These are phyloP conservation scores for Pammene aurita DNA, from an alignment of 2,888 invertebrate species.

Conservation along the genomic window DNA sequence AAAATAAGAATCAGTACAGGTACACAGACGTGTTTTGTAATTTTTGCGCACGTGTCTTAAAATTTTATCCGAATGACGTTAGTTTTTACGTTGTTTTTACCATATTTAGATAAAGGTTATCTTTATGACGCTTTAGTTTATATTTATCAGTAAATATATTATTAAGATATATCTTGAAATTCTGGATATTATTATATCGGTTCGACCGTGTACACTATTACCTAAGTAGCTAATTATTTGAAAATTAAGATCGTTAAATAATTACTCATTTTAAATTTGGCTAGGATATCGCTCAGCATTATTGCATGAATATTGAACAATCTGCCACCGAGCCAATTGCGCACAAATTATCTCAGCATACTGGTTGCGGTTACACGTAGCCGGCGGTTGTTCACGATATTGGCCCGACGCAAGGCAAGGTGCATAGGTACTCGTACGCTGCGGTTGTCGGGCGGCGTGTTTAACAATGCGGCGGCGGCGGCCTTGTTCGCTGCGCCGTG, in stretches of 20 bases:
- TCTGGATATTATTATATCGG: not conserved
- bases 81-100: too few species aligned
- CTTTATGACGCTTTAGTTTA: too few species aligned
- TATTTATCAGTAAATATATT: too few species aligned
- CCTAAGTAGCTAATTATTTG: too few species aligned
- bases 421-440: conserved; percentile 51
- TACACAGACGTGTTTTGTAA: not conserved
- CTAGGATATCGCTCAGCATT: too few species aligned
- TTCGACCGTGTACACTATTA: too few species aligned
- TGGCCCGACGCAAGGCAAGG: conserved; percentile 50
- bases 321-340: conserved; percentile 20
- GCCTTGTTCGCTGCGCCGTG: conserved; percentile 47
- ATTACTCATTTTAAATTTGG: not conserved
- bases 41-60: not conserved
- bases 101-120: too few species aligned
- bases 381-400: conserved; percentile 42
- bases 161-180: too few species aligned
- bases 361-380: conserved; percentile 38
- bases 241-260: too few species aligned
- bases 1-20: not conserved
- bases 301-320: conserved; percentile 7
- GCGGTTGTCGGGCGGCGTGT: conserved; percentile 60
- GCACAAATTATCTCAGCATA: conserved; percentile 28
- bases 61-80: too few species aligned
- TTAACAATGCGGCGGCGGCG: conserved; percentile 58